Percentiles rank a stretch among this genome's conserved stretches.
phyloP scores from a whole-genome alignment of 2,888 invertebrate species.

The Quadroppia sp. region DNA sequence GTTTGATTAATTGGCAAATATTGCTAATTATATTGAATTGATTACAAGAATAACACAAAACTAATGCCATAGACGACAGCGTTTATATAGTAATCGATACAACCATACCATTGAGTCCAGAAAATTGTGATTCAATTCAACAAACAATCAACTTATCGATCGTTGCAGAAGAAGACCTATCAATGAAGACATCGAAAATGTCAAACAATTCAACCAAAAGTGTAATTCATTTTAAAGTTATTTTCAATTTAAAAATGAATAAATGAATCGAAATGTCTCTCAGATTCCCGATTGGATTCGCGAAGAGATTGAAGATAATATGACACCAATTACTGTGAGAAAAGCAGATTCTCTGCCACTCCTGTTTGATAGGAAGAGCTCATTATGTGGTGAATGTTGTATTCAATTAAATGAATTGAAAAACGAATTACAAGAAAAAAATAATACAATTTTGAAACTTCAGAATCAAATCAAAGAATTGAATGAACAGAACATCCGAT shows the following conservation, averaged over 20 bases:
- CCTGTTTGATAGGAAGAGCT: not conserved
- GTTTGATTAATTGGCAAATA: not conserved
- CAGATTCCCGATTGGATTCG: constrained; percentile 39
- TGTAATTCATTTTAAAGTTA: not conserved
- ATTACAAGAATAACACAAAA: not conserved
- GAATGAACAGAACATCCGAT: not conserved
- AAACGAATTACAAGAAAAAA: constrained; percentile 21
- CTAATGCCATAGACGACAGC: constrained; percentile 12
- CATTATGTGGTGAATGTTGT: not conserved
- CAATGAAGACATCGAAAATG: not conserved
- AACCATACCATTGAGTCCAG: constrained; percentile 24
- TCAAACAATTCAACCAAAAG: not conserved
- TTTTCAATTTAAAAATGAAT: no score
- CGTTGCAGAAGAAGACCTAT: constrained; percentile 1
- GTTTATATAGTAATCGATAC: constrained; percentile 39
- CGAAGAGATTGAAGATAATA: constrained; percentile 12
- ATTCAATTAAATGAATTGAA: constrained; percentile 14
- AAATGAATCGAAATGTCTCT: not conserved
- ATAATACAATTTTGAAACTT: not conserved
- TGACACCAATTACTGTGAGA: not conserved
- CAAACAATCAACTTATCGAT: not conserved
- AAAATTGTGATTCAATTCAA: not conserved
- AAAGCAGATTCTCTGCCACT: constrained; percentile 5
- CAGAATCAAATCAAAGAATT: constrained; percentile 4
- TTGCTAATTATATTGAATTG: not conserved